Evolutionary conservation across 2,888 invertebrate species (phyloP), one percentile per base, ranked within the genome.

Genomic region (Amiota mariae): DNA sequence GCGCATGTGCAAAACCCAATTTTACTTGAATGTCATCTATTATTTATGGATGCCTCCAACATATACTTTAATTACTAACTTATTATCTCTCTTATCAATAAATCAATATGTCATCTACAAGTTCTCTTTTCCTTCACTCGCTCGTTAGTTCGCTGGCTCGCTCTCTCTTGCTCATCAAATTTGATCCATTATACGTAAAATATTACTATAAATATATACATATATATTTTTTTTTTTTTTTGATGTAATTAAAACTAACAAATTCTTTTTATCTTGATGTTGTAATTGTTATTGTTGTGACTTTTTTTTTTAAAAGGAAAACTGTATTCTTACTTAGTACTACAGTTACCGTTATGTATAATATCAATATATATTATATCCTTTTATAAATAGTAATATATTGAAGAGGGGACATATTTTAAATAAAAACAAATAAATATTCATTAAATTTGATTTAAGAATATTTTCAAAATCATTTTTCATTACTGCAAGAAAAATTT

Each of bases 361-460:
- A 24, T 24, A 36, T 36, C 36, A 36, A 36, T 36, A 2, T 2
- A 36, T 36, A 6, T 6, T 6, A 36, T 36, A 36, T 36, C 36
- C 36, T 4, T 36, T 6, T 36, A 36, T 24, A 36, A 36, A 6
- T 36, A 2, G 36, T 36, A 36, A 4, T 36, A 36, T 36, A 36
- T 6, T 85, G 85, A 84, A 79, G 36, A 36, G 84, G 86, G 86
- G 84, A 84, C 84, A 86, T 86, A 84, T 84, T 85, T 86, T 85
- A 85, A 75, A 81, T 78, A 79, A n/a, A 20, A 6, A 36, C 36
- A 36, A 36, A 36, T 2, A 70, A 56, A 18, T 48, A 71, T 36
- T 66, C 15, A 47, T 48, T 24, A 24, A 24, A 24, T 24, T 24
- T 24, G 24, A 4, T 70, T 68, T 18, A 68, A 54, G 46, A 59